Evolutionary conservation across 2,113 vertebrate genomes (phyloP).

Genomic region (Brevimyrus niger): DNA sequence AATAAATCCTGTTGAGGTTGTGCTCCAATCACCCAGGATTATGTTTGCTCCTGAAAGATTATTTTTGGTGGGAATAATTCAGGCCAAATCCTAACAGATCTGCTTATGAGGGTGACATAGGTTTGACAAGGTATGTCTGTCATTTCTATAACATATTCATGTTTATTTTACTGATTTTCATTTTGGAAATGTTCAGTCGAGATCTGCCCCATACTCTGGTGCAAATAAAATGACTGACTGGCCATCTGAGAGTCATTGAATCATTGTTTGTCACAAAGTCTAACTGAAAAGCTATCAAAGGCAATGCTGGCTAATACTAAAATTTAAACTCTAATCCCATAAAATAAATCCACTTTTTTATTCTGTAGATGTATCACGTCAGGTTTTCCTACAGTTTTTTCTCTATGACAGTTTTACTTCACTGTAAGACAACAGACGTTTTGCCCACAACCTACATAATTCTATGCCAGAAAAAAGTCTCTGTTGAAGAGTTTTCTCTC

Average conservation of each 20-base stretch:
- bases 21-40: neutral
- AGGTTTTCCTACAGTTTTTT: neutral
- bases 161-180: neutral
- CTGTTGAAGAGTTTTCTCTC: neutral
- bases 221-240: conserved; percentile 22
- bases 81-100: neutral
- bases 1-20: neutral
- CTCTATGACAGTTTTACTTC: conserved; percentile 1
- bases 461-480: neutral
- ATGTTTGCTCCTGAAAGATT: neutral
- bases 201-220: conserved; percentile 3
- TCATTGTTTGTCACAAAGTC: neutral
- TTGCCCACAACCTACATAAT: neutral
- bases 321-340: neutral
- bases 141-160: neutral
- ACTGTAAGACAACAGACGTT: neutral
- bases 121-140: neutral
- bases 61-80: conserved; percentile 7
- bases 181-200: conserved; percentile 9
- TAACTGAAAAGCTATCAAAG: conserved; percentile 7
- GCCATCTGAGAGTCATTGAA: neutral
- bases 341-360: conserved; percentile 12
- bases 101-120: neutral
- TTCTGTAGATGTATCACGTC: neutral
- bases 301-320: neutral